Base-by-base conservation (phyloP, 2,113 vertebrate species). In the Ciconia stormi region DNA sequence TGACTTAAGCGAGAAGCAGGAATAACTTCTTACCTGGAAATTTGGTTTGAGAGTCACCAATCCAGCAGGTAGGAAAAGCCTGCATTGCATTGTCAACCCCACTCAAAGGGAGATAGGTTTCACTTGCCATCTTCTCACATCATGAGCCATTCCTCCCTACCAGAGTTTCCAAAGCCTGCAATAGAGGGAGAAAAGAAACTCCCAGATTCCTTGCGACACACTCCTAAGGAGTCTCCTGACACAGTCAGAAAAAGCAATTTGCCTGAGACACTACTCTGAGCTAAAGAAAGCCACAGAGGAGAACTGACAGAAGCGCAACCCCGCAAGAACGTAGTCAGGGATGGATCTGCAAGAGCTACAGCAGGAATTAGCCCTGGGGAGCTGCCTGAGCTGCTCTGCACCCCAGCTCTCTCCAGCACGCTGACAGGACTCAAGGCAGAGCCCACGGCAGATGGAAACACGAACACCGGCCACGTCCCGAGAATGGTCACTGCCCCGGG, bases 361-460 rank as follows among this genome's bases (percentile, higher is more conserved):
- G 27, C 42, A 32, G 34, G 22, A 55, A 10, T 6, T 4, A 16
- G 59, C 3, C 34, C n/a, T 6, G 22, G 20, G 53, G 15, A 74
- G 61, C 50, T 50, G n/a, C 42, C 13, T 0, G 16, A 32, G 50
- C 42, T 4, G 1, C 59, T 7, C 36, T 4, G 11, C 42, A 10
- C 14, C 21, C 58, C 36, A 4, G 16, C 63, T 30, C 34, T 13
- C 16, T 18, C 55, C 69, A 10, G 61, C 42, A 13, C 23, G 1
- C 1, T 3, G 16, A 7, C 3, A 11, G 53, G 12, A 70, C 23
- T 16, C 7, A 9, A 42, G 55, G 29, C 87, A 74, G 29, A 65
- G 49, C 66, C 58, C 4, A 1, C 4, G 2, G 11, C 0, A 0
- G 30, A 10, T 3, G 21, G 6, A 0, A 29, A 22, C 14, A 13